Percentiles rank a stretch among this genome's conserved stretches.
phyloP scores from a whole-genome alignment of 2,113 vertebrate species.

The Nothobranchius furzeri region DNA sequence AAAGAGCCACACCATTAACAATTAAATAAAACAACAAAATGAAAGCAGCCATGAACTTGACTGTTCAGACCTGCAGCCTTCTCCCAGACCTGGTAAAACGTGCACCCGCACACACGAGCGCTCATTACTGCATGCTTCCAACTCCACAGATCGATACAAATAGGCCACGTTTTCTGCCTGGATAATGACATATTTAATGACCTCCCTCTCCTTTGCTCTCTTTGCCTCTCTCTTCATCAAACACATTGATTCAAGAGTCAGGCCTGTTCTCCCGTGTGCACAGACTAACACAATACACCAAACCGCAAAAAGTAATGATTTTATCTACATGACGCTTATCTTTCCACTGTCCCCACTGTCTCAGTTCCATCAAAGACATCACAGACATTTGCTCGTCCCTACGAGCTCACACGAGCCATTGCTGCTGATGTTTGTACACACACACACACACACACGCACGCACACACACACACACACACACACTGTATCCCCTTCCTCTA shows the following conservation, averaged over 20 bases:
- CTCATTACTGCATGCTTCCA: slow-evolving; percentile 39
- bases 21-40: not conserved
- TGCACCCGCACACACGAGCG: not conserved
- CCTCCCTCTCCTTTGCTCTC: slow-evolving; percentile 1
- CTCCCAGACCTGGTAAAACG: slow-evolving; percentile 4
- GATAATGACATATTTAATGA: slow-evolving; percentile 60
- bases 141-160: slow-evolving; percentile 42
- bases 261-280: not conserved
- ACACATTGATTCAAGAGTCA: slow-evolving; percentile 9
- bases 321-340: not conserved
- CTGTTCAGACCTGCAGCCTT: not conserved
- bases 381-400: not conserved
- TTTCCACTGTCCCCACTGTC: not conserved
- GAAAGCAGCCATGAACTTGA: not conserved
- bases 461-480: slow-evolving; percentile 1
- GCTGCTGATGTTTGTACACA: not conserved
- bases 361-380: slow-evolving; percentile 18
- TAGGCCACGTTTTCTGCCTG: slow-evolving; percentile 48
- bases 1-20: not conserved
- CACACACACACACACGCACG: slow-evolving; percentile 7
- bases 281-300: not conserved
- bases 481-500: not conserved
- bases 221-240: slow-evolving; percentile 21
- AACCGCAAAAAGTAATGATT: not conserved
- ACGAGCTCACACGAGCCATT: not conserved